Percentiles rank a stretch among this genome's conserved stretches.
These are phyloP conservation scores for Colletes gigas DNA, from an alignment of 1,140 invertebrate species.

Conservation along the genomic window DNA sequence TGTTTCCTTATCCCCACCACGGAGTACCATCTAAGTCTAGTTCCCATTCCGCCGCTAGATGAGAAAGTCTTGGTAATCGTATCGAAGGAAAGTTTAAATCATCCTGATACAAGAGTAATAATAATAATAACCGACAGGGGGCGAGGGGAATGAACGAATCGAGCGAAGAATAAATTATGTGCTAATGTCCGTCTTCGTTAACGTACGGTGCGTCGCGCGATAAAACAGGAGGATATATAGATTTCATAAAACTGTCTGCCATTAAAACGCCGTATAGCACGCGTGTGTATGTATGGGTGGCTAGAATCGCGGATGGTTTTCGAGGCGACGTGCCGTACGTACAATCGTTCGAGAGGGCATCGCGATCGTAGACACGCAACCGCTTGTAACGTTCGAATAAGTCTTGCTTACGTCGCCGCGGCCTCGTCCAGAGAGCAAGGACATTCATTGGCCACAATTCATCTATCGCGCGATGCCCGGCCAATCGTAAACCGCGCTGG, in stretches of 20 bases:
- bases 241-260: not conserved
- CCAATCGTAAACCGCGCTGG: constrained; percentile 54
- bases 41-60: constrained; percentile 45
- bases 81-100: constrained; percentile 29
- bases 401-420: constrained; percentile 42
- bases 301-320: not conserved
- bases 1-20: constrained; percentile 60
- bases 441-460: constrained; percentile 63
- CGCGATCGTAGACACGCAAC: not conserved
- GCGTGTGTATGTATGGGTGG: no score
- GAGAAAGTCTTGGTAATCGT: constrained; percentile 56
- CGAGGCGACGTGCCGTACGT: not conserved
- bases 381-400: constrained; percentile 37
- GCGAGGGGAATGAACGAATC: not conserved
- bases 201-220: not conserved
- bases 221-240: not conserved
- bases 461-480: constrained; percentile 43
- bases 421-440: constrained; percentile 62
- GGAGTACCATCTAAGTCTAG: constrained; percentile 50
- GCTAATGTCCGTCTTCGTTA: not conserved
- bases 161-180: no score
- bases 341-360: not conserved
- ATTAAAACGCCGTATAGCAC: not conserved
- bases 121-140: no score
- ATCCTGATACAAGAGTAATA: not conserved